Conservation (phyloP, 2,888 invertebrate genomes). For the Charanyca ferruginea region DNA sequence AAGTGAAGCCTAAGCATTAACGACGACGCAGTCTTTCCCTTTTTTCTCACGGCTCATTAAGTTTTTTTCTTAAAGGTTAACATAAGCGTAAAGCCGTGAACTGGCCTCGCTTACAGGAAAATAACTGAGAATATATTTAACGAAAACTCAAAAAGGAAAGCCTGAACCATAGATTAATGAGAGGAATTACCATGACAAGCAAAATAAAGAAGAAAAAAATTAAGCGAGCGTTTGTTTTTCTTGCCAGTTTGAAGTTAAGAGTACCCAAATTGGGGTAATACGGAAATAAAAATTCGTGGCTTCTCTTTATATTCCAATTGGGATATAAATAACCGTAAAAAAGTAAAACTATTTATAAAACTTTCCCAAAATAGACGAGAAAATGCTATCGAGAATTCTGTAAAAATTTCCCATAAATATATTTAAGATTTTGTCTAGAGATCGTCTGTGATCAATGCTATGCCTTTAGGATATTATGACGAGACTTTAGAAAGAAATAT, state of each 20-base stretch:
- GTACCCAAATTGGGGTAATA: constrained; percentile 1
- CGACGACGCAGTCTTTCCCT: constrained; percentile 69
- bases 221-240: constrained; percentile 16
- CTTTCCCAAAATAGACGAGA: not conserved
- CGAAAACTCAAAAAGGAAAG: constrained; percentile 60
- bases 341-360: constrained; percentile 1
- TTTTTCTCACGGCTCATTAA: constrained; percentile 80
- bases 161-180: constrained; percentile 42
- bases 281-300: not conserved
- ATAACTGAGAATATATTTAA: constrained; percentile 73
- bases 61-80: constrained; percentile 85
- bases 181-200: constrained; percentile 39
- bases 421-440: not conserved
- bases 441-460: not conserved
- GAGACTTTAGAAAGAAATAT: constrained; percentile 37
- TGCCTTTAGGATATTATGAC: not conserved
- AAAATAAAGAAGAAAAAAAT: constrained; percentile 9
- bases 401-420: not conserved
- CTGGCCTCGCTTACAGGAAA: constrained; percentile 70
- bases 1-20: constrained; percentile 64
- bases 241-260: not conserved
- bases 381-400: constrained; percentile 5
- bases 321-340: not conserved
- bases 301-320: not conserved
- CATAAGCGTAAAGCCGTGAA: constrained; percentile 81